Evolutionary conservation across 2,888 invertebrate genomes (phyloP).

Genomic region (Tortricodes alternella): DNA sequence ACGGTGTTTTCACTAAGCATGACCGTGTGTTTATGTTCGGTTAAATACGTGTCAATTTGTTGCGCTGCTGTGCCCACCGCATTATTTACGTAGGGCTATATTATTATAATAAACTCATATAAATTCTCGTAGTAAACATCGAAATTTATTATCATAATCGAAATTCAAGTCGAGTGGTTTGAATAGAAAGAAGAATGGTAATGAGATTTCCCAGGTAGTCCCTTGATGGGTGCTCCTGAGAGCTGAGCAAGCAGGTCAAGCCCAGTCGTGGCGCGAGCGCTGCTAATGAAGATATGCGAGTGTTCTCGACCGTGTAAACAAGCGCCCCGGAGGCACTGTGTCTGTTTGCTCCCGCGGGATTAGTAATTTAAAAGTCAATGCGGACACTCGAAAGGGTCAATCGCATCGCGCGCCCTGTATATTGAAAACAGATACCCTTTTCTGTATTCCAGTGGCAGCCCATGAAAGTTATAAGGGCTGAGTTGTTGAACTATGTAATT

Average conservation of each 20-base stretch:
- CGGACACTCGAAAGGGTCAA: conserved; percentile 82
- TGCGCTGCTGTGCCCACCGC: conserved; percentile 28
- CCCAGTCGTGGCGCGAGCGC: conserved; percentile 37
- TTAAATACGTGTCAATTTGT: conserved; percentile 38
- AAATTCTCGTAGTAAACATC: conserved; percentile 32
- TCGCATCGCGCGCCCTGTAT: conserved; percentile 72
- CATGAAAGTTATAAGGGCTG: conserved; percentile 82
- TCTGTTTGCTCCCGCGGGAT: conserved; percentile 79
- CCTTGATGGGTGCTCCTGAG: conserved; percentile 47
- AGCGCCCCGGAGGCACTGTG: conserved; percentile 65
- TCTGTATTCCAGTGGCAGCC: conserved; percentile 80
- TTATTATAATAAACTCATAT: conserved; percentile 36
- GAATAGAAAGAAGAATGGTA: conserved; percentile 46
- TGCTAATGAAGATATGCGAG: conserved; percentile 80
- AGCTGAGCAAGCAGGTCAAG: conserved; percentile 69
- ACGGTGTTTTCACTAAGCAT: conserved; percentile 66
- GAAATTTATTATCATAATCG: conserved; percentile 31
- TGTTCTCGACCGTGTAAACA: conserved; percentile 78
- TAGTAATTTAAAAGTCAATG: conserved; percentile 84
- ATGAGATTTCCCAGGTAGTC: conserved; percentile 48
- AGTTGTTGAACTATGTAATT: conserved; percentile 83
- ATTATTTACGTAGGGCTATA: conserved; percentile 26
- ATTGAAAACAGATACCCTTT: conserved; percentile 82
- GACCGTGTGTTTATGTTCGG: conserved; percentile 49
- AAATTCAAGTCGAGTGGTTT: conserved; percentile 49